Percentiles rank a stretch among this genome's conserved stretches.
These are phyloP conservation scores for Linhomoeus sp. DNA, from an alignment of 2,888 invertebrate species.

Conservation along the genomic window DNA sequence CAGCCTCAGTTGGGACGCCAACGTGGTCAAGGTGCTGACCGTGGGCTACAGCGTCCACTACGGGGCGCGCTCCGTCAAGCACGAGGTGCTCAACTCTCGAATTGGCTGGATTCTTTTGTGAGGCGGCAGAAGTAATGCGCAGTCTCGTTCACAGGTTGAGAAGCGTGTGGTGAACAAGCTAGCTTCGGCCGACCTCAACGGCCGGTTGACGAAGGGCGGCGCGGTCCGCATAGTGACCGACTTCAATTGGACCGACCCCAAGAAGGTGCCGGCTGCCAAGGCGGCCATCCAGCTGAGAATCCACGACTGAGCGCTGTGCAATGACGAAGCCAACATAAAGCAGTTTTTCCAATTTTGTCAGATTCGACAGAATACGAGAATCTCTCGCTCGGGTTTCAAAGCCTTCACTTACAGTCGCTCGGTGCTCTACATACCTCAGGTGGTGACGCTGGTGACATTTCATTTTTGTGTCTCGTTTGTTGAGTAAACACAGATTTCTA, in stretches of 20 bases:
- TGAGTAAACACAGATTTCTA: too few species aligned
- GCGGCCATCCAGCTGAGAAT: constrained; percentile 1
- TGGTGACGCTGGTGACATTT: too few species aligned
- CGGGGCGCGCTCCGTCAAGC: constrained; percentile 71
- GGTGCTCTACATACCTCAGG: too few species aligned
- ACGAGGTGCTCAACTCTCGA: constrained; percentile 49
- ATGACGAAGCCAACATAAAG: too few species aligned
- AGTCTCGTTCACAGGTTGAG: constrained; percentile 31
- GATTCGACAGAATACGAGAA: too few species aligned
- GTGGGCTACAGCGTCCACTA: constrained; percentile 71
- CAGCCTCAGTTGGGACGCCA: constrained; percentile 58
- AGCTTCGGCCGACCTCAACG: constrained; percentile 43
- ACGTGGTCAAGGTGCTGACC: constrained; percentile 55
- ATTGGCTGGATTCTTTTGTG: too few species aligned
- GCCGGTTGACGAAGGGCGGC: not conserved
- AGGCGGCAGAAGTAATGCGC: too few species aligned
- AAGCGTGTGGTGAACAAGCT: constrained; percentile 47
- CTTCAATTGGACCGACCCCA: not conserved
- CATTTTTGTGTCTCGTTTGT: too few species aligned
- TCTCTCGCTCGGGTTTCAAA: too few species aligned
- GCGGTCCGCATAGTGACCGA: not conserved
- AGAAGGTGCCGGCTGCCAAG: constrained; percentile 1
- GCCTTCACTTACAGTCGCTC: too few species aligned
- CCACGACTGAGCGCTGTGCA: too few species aligned
- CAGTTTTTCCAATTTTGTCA: too few species aligned